Percentiles rank a stretch among this genome's conserved stretches.
Evolutionary conservation across 2,888 invertebrate genomes (phyloP).

Genomic region (Phoronis australis): DNA sequence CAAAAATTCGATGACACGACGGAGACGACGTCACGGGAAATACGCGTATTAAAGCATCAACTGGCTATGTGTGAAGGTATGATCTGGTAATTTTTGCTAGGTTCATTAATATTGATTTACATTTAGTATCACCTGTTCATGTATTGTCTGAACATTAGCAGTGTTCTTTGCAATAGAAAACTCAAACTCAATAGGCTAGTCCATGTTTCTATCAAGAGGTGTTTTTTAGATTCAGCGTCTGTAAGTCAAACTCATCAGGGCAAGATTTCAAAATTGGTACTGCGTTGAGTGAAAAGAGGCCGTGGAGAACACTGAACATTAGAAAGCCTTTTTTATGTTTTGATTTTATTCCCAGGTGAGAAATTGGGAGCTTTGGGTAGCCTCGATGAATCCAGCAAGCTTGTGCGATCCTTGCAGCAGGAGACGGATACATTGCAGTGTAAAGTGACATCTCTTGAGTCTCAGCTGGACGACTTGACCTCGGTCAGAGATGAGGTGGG

Average conservation of each 20-base stretch:
- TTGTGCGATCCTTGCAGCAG: conserved; percentile 27
- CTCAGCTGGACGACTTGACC: conserved; percentile 31
- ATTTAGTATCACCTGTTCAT: too few relatives aligned
- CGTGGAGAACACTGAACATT: too few relatives aligned
- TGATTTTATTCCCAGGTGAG: conserved; percentile 22
- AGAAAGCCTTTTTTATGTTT: not conserved
- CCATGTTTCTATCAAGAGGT: too few relatives aligned
- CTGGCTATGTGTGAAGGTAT: conserved; percentile 39
- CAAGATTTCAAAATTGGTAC: too few relatives aligned
- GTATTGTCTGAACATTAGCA: too few relatives aligned
- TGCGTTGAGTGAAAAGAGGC: too few relatives aligned
- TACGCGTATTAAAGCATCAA: conserved; percentile 42
- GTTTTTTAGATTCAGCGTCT: too few relatives aligned
- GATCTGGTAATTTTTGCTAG: too few relatives aligned
- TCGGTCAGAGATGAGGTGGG: conserved; percentile 41
- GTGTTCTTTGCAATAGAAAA: too few relatives aligned
- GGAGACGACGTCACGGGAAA: conserved; percentile 34
- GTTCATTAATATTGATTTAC: too few relatives aligned
- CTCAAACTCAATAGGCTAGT: not conserved
- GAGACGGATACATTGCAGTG: conserved; percentile 29
- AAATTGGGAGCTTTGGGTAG: conserved; percentile 30
- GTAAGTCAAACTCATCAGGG: too few relatives aligned
- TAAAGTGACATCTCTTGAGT: conserved; percentile 29
- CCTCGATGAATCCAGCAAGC: conserved; percentile 29
- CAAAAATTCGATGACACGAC: conserved; percentile 25